Evolutionary conservation across 2,113 vertebrate genomes (phyloP).

Genomic region (Salminus brasiliensis): DNA sequence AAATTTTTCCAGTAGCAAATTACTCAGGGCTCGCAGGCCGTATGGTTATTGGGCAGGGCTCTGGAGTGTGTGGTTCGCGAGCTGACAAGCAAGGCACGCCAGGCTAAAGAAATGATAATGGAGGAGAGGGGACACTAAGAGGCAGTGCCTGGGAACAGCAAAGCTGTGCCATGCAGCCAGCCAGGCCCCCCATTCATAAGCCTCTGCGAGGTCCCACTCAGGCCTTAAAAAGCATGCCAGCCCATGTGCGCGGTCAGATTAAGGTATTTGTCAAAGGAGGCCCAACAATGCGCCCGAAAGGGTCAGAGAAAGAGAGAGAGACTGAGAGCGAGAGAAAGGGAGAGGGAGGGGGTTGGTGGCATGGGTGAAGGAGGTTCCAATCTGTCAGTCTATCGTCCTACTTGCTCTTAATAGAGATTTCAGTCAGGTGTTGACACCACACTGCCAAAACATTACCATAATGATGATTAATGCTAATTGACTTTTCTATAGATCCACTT

Average conservation of each 20-base stretch:
- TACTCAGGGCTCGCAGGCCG: background rate
- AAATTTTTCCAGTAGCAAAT: no score
- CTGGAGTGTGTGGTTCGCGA: background rate
- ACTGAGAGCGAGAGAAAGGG: constrained; percentile 35
- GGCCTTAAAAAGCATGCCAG: constrained; percentile 37
- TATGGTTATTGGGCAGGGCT: background rate
- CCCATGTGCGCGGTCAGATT: constrained; percentile 53
- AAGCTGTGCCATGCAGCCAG: constrained; percentile 22
- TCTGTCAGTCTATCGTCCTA: constrained; percentile 54
- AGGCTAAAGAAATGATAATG: constrained; percentile 27
- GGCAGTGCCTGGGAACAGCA: constrained; percentile 41
- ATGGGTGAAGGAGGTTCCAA: constrained; percentile 20
- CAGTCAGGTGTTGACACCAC: constrained; percentile 55
- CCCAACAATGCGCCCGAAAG: constrained; percentile 50
- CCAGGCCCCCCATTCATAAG: constrained; percentile 40
- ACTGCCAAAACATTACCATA: constrained; percentile 60
- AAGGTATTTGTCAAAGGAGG: constrained; percentile 57
- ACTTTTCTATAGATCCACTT: constrained; percentile 48
- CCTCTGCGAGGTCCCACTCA: constrained; percentile 36
- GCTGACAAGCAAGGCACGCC: background rate
- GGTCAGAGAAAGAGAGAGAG: constrained; percentile 22
- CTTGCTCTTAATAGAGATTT: constrained; percentile 55
- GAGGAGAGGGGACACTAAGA: constrained; percentile 1
- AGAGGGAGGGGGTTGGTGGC: no score
- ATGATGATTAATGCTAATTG: constrained; percentile 59